Percentiles rank a stretch among this genome's conserved stretches.
Evolutionary conservation across 2,888 invertebrate species (phyloP).

Genomic region (Apodemia mormo): DNA sequence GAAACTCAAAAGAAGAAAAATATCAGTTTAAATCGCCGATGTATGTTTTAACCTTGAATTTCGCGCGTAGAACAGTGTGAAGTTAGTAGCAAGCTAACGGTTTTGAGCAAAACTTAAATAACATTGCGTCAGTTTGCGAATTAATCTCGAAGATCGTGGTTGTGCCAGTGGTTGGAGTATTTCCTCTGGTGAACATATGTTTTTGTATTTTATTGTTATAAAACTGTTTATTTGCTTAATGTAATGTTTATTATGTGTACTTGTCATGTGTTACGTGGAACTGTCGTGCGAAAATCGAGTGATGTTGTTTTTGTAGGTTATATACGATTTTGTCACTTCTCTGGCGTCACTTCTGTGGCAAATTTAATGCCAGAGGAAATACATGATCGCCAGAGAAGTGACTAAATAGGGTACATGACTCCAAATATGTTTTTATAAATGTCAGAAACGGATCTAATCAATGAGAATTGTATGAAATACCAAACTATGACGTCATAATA

Average conservation of each 20-base stretch:
- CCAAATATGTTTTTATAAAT: too few species aligned
- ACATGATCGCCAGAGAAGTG: constrained; percentile 31
- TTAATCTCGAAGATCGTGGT: neutral
- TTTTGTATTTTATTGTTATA: neutral
- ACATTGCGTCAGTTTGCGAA: neutral
- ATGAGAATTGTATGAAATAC: too few species aligned
- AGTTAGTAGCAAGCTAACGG: neutral
- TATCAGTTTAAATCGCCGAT: too few species aligned
- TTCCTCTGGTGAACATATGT: neutral
- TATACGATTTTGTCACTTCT: constrained; percentile 36
- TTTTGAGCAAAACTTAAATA: neutral
- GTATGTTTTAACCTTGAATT: neutral
- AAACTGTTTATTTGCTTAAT: constrained; percentile 19
- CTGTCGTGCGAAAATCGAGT: neutral
- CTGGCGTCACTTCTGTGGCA: too few species aligned
- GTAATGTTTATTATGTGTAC: constrained; percentile 31
- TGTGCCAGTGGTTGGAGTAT: constrained; percentile 4
- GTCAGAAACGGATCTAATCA: too few species aligned
- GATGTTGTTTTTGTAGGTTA: constrained; percentile 32
- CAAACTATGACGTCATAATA: neutral
- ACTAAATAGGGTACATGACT: too few species aligned
- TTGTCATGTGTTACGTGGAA: constrained; percentile 14
- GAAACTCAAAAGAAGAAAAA: too few species aligned
- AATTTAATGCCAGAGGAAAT: constrained; percentile 32
- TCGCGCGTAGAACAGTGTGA: neutral